A percentile compares a stretch with the other conserved stretches of the same genome.
These are phyloP conservation scores for Gryllus longicercus DNA, from an alignment of 2,888 invertebrate genomes.

Conservation along the genomic window DNA sequence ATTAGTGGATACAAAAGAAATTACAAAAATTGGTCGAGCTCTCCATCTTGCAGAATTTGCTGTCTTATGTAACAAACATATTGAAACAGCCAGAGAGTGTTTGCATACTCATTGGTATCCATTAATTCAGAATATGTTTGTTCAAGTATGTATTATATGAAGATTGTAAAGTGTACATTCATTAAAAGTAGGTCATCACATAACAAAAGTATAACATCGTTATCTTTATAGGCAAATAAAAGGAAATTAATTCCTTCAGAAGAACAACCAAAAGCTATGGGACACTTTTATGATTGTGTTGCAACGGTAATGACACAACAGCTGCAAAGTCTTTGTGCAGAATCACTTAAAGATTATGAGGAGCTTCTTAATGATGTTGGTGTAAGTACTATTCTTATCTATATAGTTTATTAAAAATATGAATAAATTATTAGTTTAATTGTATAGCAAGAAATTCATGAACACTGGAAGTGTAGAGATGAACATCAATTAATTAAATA, in stretches of 20 bases:
- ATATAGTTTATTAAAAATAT: no score
- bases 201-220: neutral
- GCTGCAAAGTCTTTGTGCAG: constrained; percentile 73
- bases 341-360: constrained; percentile 74
- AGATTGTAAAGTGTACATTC: neutral
- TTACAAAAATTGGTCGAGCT: constrained; percentile 58
- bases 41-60: constrained; percentile 67
- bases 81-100: constrained; percentile 64
- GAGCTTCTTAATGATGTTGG: constrained; percentile 72
- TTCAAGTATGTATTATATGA: constrained; percentile 49
- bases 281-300: constrained; percentile 79
- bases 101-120: constrained; percentile 65
- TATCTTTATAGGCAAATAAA: constrained; percentile 55
- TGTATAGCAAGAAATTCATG: no score
- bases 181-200: no score
- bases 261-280: constrained; percentile 61
- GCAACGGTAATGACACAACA: constrained; percentile 85
- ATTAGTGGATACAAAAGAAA: constrained; percentile 57
- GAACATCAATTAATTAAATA: no score
- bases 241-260: constrained; percentile 66
- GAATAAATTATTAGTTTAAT: no score
- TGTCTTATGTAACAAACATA: constrained; percentile 54
- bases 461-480: no score
- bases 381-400: constrained; percentile 51
- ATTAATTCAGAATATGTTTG: constrained; percentile 60